These are phyloP conservation scores for Meta bourneti DNA, from an alignment of 2,888 invertebrate genomes.

Conservation along the genomic window DNA sequence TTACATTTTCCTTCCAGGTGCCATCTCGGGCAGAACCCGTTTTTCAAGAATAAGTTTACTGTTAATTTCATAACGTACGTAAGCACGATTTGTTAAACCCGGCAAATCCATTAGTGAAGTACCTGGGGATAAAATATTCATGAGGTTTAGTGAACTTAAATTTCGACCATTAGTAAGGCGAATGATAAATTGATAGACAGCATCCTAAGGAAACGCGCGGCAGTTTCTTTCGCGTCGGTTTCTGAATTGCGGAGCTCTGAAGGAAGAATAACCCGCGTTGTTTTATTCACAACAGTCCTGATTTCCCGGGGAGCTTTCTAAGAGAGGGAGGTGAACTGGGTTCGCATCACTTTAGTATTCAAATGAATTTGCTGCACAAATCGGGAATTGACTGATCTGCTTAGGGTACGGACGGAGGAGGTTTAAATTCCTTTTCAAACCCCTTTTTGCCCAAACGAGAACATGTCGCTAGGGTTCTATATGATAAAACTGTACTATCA, in stretches of 20 bases:
- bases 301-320: not conserved
- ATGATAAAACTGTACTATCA: too few species aligned
- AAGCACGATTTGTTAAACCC: conserved; percentile 40
- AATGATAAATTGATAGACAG: conserved; percentile 46
- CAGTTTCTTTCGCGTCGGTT: conserved; percentile 26
- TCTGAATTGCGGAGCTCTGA: not conserved
- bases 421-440: not conserved
- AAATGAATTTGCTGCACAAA: not conserved
- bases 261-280: conserved; percentile 4
- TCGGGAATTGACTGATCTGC: not conserved
- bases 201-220: not conserved
- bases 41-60: conserved; percentile 28
- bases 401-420: not conserved
- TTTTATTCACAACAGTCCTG: conserved; percentile 29
- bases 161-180: conserved; percentile 29
- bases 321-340: too few species aligned
- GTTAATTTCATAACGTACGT: conserved; percentile 34
- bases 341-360: not conserved
- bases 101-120: conserved; percentile 34
- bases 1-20: conserved; percentile 2
- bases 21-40: not conserved
- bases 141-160: conserved; percentile 32
- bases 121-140: conserved; percentile 47
- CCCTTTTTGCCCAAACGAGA: too few species aligned
- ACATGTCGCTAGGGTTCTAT: too few species aligned